Base-by-base conservation (phyloP, 2,113 vertebrate genomes). In the Onychostruthus taczanowskii region DNA sequence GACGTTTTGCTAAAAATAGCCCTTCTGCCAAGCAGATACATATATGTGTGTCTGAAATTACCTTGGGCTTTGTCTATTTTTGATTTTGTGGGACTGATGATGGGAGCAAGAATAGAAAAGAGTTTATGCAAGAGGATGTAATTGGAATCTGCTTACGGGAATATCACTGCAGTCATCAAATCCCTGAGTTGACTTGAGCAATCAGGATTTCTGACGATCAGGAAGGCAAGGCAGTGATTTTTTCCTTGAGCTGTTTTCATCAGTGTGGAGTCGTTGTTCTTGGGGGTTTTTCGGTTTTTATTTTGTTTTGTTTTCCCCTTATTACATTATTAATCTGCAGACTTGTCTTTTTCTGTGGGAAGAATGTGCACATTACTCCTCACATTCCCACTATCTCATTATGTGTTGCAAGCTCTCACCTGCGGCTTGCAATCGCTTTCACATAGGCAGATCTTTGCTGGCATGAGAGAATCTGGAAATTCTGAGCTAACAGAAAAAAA, bases 131-230 rank as follows among this genome's bases (percentile, higher is more conserved):
- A 28, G 66, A 59, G 85, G 59, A 58, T 14, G 10, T 35, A 75
- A 82, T 6, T 84, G 78, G 74, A 74, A 39, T 52, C 61, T 39
- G n/a, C 33, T 91, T 77, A 37, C n/a, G 91, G 73, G 58, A 69
- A 81, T 87, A 62, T 56, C 79, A 56, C 47, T 70, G 85, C 91
- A 95, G 68, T 85, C 61, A 96, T 94, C 93, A 79, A 63, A 94
- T 70, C 85, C 62, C 79, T 67, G 61, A 61, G 16, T 16, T 96
- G 87, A 90, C 74, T 97, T 86, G 64, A 95, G 87, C 87, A n/a
- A 33, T 59, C 49, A 47, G 37, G 43, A n/a, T 43, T 90, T 95
- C 35, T 76, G 67, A 24, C 0, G 1, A 58, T 58, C 33, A 33
- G 26, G 70, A 56, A 61, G 52, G 12, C 16, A 52, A 66, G 50